These are phyloP conservation scores for Herpailurus yagouaroundi DNA, from an alignment of 2,113 vertebrate genomes.

Conservation along the genomic window DNA sequence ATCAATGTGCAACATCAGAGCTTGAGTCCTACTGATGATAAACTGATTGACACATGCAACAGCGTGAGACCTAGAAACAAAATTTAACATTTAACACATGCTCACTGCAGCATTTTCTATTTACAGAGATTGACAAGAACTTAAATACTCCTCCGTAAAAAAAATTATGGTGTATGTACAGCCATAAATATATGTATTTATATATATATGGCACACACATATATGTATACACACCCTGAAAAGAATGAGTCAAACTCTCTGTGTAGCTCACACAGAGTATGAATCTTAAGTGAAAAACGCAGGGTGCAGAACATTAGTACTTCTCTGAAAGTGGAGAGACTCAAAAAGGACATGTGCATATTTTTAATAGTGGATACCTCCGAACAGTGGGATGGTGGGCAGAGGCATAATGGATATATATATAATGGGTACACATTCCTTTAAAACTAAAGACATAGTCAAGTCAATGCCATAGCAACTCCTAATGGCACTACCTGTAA, in stretches of 20 bases:
- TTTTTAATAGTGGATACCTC: background rate
- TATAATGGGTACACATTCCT: background rate
- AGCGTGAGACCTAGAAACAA: constrained; percentile 93
- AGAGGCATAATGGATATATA: background rate
- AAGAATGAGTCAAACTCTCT: background rate
- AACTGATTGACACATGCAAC: constrained; percentile 99
- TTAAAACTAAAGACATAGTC: background rate
- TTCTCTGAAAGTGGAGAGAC: background rate
- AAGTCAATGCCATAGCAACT: background rate
- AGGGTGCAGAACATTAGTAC: background rate
- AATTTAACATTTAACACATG: constrained; percentile 49
- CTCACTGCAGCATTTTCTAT: background rate
- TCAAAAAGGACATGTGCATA: background rate
- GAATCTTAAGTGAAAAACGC: background rate
- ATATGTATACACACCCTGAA: background rate
- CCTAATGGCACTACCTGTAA: background rate
- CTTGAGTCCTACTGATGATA: constrained; percentile 98
- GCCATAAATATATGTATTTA: background rate
- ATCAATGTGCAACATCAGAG: constrained; percentile 98
- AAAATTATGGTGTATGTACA: background rate
- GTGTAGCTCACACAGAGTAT: background rate
- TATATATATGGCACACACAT: background rate
- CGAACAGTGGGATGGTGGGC: background rate
- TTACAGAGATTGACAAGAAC: background rate
- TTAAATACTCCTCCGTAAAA: background rate